Evolutionary conservation across 2,113 vertebrate species (phyloP).

Genomic region (Nothocercus nigrocapillus): DNA sequence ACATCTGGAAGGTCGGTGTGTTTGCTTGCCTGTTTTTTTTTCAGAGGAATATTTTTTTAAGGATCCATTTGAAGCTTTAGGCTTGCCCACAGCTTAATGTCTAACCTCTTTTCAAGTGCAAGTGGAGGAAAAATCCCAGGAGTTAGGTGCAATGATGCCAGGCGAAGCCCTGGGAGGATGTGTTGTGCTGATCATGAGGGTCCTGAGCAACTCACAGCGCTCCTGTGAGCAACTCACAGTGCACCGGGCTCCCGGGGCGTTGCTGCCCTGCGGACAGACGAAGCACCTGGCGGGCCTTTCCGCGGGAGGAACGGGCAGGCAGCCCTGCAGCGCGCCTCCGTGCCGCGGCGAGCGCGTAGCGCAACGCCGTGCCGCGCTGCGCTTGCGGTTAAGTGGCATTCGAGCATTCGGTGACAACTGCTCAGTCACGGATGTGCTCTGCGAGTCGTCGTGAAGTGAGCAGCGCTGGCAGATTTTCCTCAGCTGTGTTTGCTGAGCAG

Average conservation of each 20-base stretch:
- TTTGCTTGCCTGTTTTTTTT: neutral
- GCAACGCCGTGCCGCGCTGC: accelerated
- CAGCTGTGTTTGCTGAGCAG: neutral
- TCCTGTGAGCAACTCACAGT: accelerated
- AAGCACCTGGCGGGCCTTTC: too few relatives aligned
- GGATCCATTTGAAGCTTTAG: neutral
- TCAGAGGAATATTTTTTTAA: neutral
- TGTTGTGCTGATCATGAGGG: neutral
- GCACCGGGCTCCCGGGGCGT: neutral
- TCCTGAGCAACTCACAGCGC: accelerated
- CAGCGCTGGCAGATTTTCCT: conserved; percentile 48
- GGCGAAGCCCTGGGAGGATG: neutral
- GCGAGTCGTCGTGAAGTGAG: conserved; percentile 25
- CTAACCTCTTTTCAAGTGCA: neutral
- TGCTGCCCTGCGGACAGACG: too few relatives aligned
- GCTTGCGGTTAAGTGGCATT: conserved; percentile 32
- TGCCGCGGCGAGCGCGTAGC: neutral
- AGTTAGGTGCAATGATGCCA: neutral
- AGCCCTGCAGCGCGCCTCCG: neutral
- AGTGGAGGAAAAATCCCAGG: neutral
- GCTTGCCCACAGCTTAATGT: neutral
- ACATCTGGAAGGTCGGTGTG: neutral
- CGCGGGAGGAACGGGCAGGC: neutral
- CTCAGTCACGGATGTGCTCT: conserved; percentile 42
- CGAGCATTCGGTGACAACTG: neutral